Evolutionary conservation across 2,888 invertebrate species (phyloP).

Genomic region (Hoplodrina blanda): DNA sequence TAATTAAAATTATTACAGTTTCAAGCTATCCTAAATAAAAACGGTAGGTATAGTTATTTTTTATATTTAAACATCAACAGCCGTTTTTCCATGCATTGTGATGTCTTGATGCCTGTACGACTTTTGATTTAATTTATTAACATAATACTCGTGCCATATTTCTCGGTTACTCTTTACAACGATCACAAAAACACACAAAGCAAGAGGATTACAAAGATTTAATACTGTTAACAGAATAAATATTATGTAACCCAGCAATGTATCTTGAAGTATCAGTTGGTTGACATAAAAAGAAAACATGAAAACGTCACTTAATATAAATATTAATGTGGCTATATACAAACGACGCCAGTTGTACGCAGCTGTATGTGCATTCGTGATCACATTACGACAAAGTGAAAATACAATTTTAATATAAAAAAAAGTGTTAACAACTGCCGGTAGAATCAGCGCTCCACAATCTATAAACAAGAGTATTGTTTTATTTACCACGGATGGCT

Average conservation of each 20-base stretch:
- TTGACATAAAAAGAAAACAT: neutral
- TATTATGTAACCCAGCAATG: neutral
- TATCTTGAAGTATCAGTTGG: neutral
- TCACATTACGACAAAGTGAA: slow-evolving; percentile 4
- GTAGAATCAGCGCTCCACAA: neutral
- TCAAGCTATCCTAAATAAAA: too few relatives aligned
- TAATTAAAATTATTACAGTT: too few relatives aligned
- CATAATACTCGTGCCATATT: neutral
- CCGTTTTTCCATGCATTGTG: neutral
- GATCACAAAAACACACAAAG: neutral
- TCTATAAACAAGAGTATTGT: neutral
- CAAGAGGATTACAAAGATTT: neutral
- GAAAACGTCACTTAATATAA: slow-evolving; percentile 12
- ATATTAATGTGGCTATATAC: slow-evolving; percentile 20
- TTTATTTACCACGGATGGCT: neutral
- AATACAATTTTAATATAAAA: neutral
- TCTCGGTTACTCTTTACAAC: slow-evolving; percentile 3
- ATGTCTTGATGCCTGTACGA: neutral
- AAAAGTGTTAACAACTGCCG: neutral
- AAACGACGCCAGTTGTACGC: slow-evolving; percentile 18
- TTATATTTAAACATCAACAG: neutral
- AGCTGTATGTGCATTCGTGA: neutral
- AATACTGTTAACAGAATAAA: neutral
- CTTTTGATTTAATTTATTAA: neutral
- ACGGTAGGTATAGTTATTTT: too few relatives aligned